Percentiles rank a stretch among this genome's conserved stretches.
phyloP scores from a whole-genome alignment of 2,888 invertebrate genomes.

The Drosophila eohydei region DNA sequence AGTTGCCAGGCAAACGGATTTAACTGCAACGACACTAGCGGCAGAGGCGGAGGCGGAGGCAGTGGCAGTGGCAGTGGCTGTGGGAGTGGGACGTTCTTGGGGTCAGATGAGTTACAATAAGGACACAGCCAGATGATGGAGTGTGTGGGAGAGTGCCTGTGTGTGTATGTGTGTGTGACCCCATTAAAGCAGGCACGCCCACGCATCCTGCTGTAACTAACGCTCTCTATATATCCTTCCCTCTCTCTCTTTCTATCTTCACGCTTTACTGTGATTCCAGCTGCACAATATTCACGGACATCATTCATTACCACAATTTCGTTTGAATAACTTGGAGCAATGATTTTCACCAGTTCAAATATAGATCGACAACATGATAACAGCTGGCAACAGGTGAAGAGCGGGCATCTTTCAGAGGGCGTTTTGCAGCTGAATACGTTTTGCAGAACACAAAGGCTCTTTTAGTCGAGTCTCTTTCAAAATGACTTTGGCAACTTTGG shows the following conservation, averaged over 20 bases:
- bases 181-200: conserved; percentile 47
- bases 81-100: not conserved
- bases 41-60: not conserved
- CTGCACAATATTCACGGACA: conserved; percentile 50
- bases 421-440: not conserved
- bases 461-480: conserved; percentile 16
- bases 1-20: conserved; percentile 68
- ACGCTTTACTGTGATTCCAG: conserved; percentile 13
- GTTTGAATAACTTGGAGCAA: conserved; percentile 22
- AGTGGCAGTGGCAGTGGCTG: no score
- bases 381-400: not conserved
- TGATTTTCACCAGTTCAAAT: not conserved
- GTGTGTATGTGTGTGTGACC: conserved; percentile 41
- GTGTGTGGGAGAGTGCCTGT: not conserved
- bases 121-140: conserved; percentile 17
- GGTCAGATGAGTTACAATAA: conserved; percentile 28
- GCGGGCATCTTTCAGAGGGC: not conserved
- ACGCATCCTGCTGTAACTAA: conserved; percentile 9
- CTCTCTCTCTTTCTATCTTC: not conserved
- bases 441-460: conserved; percentile 12
- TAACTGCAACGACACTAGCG: conserved; percentile 39
- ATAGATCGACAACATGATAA: not conserved
- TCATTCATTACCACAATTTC: conserved; percentile 58
- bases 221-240: not conserved
- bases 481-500: conserved; percentile 52